Evolutionary conservation across 1,140 invertebrate species (phyloP), one percentile per base, ranked within the genome.

Genomic region (Papilio helenus): DNA sequence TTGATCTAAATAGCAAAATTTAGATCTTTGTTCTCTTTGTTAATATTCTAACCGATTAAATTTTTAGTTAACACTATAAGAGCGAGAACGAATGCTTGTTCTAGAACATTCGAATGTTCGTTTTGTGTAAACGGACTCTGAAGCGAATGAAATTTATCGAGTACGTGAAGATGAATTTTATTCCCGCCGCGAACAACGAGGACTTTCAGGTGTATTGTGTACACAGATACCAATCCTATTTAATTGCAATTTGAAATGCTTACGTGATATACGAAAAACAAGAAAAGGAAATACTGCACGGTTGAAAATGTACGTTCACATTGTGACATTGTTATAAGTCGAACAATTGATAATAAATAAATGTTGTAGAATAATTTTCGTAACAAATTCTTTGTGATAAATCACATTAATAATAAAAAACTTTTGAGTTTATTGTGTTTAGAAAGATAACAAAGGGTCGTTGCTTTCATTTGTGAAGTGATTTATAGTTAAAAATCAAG

Each of bases 141-240:
- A 20, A 10, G n/a, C 51, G 51, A 55, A 55, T 55, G 51, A 55
- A 55, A 55, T 55, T 55, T 55, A 55, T 55, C n/a, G 51, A 55
- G 51, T 55, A 55, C 51, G n/a, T 55, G 51, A 55, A 68, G 61
- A 12, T 68, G 26, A 18, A 68, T 68, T 68, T 68, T 68, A 68
- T 68, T 68, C 61, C 14, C 1, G 14, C 12, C 61, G 61, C 61
- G 26, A 29, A 68, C 26, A 68, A 68, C n/a, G 12, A 29, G 26
- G 26, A 34, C 26, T 68, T 68, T 68, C 61, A 68, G 12, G 26
- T 68, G 61, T 68, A 68, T 68, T 68, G 61, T 68, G 61, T 68
- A 68, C 14, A 34, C 12, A 68, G 61, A 68, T 68, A 68, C 2
- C 12, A 18, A 34, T 68, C 23, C 10, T 29, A 29, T 68, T 68